Evolutionary conservation across 2,797 vertebrate species (phyloP).

Genomic region (Pangasius mekongensis): DNA sequence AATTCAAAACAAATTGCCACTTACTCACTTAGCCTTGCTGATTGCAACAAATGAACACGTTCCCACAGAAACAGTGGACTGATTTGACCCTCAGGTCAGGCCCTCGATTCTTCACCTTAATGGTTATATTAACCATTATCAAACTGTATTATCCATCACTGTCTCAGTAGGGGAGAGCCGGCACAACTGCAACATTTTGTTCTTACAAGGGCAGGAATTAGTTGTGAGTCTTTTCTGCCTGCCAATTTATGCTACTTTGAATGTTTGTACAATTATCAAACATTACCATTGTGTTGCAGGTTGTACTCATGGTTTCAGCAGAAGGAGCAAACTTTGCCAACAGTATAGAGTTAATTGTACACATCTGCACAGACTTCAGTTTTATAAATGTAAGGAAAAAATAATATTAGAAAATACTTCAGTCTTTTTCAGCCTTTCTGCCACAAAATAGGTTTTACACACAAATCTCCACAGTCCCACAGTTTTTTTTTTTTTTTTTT

Average conservation of each 20-base stretch:
- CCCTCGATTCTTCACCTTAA: background rate
- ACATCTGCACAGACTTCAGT: background rate
- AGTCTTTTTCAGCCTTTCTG: background rate
- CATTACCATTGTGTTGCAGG: background rate
- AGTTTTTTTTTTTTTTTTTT: too few relatives aligned
- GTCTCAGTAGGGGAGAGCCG: background rate
- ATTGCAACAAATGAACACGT: slow-evolving; percentile 21
- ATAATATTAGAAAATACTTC: too few relatives aligned
- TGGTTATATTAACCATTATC: background rate
- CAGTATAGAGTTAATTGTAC: background rate
- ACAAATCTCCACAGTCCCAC: background rate
- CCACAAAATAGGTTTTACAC: background rate
- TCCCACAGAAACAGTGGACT: slow-evolving; percentile 36
- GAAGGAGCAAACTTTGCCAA: background rate
- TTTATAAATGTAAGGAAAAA: too few relatives aligned
- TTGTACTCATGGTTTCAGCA: background rate
- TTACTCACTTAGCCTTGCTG: background rate
- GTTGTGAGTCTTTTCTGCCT: background rate
- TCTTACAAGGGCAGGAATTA: background rate
- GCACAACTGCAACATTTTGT: background rate
- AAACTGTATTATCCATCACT: background rate
- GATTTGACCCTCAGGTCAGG: background rate
- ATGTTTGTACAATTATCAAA: background rate
- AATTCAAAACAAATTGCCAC: background rate
- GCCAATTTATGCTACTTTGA: background rate